These are phyloP conservation scores for Amphipyra berbera DNA, from an alignment of 2,888 invertebrate species.

Conservation along the genomic window DNA sequence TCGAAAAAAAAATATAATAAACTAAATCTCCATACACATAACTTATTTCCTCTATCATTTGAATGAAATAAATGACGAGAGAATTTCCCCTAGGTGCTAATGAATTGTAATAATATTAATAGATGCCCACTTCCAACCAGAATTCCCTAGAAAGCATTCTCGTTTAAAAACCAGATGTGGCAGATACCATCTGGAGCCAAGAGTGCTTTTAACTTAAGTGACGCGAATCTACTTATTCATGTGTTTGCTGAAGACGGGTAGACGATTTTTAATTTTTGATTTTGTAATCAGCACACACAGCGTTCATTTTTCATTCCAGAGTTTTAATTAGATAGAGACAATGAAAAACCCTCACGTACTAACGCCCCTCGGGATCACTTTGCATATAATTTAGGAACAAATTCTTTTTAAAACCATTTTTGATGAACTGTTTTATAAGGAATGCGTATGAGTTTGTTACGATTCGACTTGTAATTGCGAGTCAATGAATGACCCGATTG, in stretches of 20 bases:
- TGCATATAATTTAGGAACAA: constrained; percentile 51
- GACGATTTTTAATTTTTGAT: constrained; percentile 47
- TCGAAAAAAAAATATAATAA: too few relatives aligned
- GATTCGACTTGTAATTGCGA: not conserved
- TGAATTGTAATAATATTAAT: constrained; percentile 48
- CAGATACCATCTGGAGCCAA: constrained; percentile 43
- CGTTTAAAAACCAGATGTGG: constrained; percentile 55
- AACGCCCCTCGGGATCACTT: constrained; percentile 44
- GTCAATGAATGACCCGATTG: too few relatives aligned
- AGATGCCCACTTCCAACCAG: constrained; percentile 36
- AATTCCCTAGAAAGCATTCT: constrained; percentile 45
- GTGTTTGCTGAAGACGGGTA: constrained; percentile 37
- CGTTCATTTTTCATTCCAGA: constrained; percentile 53
- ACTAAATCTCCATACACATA: too few relatives aligned
- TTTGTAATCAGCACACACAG: constrained; percentile 52
- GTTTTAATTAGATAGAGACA: constrained; percentile 57
- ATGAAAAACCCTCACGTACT: constrained; percentile 57
- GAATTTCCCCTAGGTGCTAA: constrained; percentile 19
- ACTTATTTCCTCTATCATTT: not conserved
- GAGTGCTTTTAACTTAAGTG: constrained; percentile 52
- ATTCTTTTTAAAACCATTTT: constrained; percentile 31
- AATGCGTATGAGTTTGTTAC: too few relatives aligned
- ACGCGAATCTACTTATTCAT: constrained; percentile 47
- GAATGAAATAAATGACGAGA: not conserved
- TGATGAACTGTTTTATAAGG: too few relatives aligned